These are phyloP conservation scores for Paramormyrops hopkinsi DNA, from an alignment of 2,797 vertebrate species.

Conservation along the genomic window DNA sequence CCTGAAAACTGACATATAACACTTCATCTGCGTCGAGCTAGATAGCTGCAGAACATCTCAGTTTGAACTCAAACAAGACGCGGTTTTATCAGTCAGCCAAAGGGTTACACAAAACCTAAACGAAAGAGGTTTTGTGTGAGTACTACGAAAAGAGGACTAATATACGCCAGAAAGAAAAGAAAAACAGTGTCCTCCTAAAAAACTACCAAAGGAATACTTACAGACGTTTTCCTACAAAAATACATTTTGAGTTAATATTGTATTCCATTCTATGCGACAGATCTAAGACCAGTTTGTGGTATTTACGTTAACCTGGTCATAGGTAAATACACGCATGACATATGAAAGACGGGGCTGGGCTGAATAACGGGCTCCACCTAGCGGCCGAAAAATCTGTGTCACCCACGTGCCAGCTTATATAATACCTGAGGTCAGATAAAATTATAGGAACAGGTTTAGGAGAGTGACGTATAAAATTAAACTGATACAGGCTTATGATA, in stretches of 20 bases:
- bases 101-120: background rate
- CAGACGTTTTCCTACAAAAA: background rate
- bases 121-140: background rate
- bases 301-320: background rate
- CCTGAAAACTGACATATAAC: background rate
- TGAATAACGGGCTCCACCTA: slow-evolving; percentile 15
- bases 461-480: background rate
- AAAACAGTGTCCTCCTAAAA: background rate
- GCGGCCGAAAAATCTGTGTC: background rate
- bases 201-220: background rate
- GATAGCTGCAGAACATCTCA: background rate
- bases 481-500: background rate
- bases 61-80: background rate
- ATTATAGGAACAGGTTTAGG: background rate
- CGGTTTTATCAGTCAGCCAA: background rate
- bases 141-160: background rate
- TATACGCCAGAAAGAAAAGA: background rate
- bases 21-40: background rate
- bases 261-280: background rate
- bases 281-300: background rate
- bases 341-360: background rate
- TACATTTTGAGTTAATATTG: background rate
- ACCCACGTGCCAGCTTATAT: background rate
- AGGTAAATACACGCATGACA: background rate
- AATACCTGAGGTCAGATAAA: background rate